Evolutionary conservation across 1,140 invertebrate species (phyloP).

Genomic region (Dryas iulia): DNA sequence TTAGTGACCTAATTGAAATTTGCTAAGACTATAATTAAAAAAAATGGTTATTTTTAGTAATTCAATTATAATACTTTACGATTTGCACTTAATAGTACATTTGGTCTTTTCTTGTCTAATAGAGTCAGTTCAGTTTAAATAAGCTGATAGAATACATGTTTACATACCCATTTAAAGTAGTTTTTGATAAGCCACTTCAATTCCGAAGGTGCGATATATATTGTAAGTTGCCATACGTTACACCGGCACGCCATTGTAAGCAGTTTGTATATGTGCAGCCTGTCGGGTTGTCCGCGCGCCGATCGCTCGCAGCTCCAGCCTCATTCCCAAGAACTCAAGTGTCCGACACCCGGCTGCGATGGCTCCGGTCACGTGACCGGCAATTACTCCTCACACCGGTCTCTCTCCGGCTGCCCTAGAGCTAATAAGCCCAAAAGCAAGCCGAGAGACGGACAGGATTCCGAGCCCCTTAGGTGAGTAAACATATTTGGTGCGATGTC

Average conservation of each 20-base stretch:
- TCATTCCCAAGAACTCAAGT: slow-evolving; percentile 89
- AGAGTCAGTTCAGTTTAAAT: too few relatives aligned
- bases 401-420: slow-evolving; percentile 94
- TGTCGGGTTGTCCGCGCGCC: slow-evolving; percentile 94
- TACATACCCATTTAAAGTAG: too few relatives aligned
- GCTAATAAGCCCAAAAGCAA: slow-evolving; percentile 96
- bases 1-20: too few relatives aligned
- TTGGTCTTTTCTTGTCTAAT: too few relatives aligned
- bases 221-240: slow-evolving; percentile 87
- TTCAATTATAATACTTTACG: too few relatives aligned
- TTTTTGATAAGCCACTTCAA: too few relatives aligned
- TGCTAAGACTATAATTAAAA: too few relatives aligned
- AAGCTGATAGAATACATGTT: too few relatives aligned
- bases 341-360: slow-evolving; percentile 93
- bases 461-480: slow-evolving; percentile 90
- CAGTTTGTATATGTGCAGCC: slow-evolving; percentile 84
- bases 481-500: slow-evolving; percentile 3
- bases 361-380: slow-evolving; percentile 92
- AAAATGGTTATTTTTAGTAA: too few relatives aligned
- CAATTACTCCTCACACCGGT: slow-evolving; percentile 93
- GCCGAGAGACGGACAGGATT: slow-evolving; percentile 93
- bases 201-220: too few relatives aligned
- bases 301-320: slow-evolving; percentile 95
- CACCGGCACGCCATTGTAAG: slow-evolving; percentile 85
- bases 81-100: too few relatives aligned